Percentiles rank a stretch among this genome's conserved stretches.
These are phyloP conservation scores for Lasioglossum zephyrum DNA, from an alignment of 2,888 invertebrate species.

Conservation along the genomic window DNA sequence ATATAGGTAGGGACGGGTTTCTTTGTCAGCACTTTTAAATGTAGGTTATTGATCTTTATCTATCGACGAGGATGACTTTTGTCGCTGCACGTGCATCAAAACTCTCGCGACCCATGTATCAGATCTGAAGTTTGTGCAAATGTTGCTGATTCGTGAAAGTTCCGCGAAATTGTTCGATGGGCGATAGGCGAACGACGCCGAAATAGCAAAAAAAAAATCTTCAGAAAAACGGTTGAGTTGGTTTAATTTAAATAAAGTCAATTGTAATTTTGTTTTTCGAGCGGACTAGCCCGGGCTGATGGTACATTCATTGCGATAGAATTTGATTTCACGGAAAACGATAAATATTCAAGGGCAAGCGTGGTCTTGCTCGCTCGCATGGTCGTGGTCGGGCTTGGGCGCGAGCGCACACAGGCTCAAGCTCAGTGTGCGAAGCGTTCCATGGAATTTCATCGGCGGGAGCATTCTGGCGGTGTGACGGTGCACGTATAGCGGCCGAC, in stretches of 20 bases:
- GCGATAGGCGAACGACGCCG: neutral
- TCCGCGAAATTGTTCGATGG: too few relatives aligned
- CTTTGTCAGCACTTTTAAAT: neutral
- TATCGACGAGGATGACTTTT: neutral
- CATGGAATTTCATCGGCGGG: slow-evolving; percentile 63
- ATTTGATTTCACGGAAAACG: slow-evolving; percentile 72
- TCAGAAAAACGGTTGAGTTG: slow-evolving; percentile 37
- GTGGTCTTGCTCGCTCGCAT: slow-evolving; percentile 22
- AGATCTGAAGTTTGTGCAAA: neutral
- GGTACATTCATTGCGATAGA: slow-evolving; percentile 64
- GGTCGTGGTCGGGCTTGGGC: neutral
- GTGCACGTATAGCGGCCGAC: slow-evolving; percentile 64
- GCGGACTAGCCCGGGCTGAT: slow-evolving; percentile 48
- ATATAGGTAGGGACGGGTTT: too few relatives aligned
- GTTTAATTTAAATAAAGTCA: slow-evolving; percentile 41
- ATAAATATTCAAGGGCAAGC: slow-evolving; percentile 72
- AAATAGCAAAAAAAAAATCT: neutral
- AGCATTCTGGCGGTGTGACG: slow-evolving; percentile 62
- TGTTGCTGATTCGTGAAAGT: too few relatives aligned
- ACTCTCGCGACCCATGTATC: neutral
- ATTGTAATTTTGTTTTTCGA: slow-evolving; percentile 55
- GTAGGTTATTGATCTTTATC: neutral
- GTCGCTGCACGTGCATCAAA: too few relatives aligned
- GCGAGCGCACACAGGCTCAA: slow-evolving; percentile 6
- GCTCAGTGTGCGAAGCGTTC: slow-evolving; percentile 43